Base-by-base conservation (phyloP, 2,113 vertebrate genomes). In the Melanocharis versteri region DNA sequence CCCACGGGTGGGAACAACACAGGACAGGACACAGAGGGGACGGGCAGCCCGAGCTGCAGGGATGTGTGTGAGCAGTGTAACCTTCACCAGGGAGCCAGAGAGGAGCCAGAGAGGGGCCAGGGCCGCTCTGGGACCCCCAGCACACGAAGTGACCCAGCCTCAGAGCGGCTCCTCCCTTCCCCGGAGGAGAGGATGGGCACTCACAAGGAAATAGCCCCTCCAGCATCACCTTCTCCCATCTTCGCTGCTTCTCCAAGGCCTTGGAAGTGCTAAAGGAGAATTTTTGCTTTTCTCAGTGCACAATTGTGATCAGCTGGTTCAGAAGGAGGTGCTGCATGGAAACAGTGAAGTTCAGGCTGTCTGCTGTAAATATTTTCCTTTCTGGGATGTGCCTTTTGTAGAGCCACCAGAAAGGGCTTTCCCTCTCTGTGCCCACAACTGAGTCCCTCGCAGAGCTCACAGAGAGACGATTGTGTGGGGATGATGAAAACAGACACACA, bases 91-190 rank as follows among this genome's bases (percentile, higher is more conserved):
- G 23, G 19, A 68, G 48, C 62, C 68, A 58, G n/a, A n/a, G n/a
- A n/a, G n/a, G n/a, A n/a, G n/a, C n/a, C n/a, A n/a, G 26, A 73
- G 48, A 77, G 40, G 33, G 23, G 16, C 42, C 65, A 47, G 13
- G 57, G 47, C 23, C 30, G 10, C 42, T 9, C 61, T 31, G 54
- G 54, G 16, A 72, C 11, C 12, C 33, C 19, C 60, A 57, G 1
- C 1, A 1, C 31, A 27, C 3, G 0, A 4, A 9, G n/a, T 3
- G 6, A 58, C 11, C 24, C 28, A 4, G 2, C 5, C 33, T 26
- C 35, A 42, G 30, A 50, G 42, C 1, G 2, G 7, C 24, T 83
- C 21, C n/a, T 89, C 68, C 28, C 23, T 61, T 79, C 27, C 45
- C 40, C 60, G 37, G 7, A 42, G 50, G 40, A 57, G n/a, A 58